Base-by-base conservation (phyloP, 2,113 vertebrate species). In the Chascanopsetta lugubris region DNA sequence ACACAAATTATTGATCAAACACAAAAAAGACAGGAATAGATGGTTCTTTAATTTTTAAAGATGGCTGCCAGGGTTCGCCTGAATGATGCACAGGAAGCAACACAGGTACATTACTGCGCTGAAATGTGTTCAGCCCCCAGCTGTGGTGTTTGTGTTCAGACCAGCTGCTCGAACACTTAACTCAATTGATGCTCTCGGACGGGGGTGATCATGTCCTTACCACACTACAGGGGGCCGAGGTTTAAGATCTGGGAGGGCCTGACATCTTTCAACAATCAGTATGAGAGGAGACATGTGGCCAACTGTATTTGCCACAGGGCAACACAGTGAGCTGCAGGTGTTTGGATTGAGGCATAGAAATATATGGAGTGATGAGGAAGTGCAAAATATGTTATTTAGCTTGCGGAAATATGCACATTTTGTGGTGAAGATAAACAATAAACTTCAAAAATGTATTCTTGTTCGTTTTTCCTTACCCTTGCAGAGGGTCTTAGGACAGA, bases 31-130 rank as follows among this genome's bases (percentile, higher is more conserved):
- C 32, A 68, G 34, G 34, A 38, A 34, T 21, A 40, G 10, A 27
- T 32, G 13, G 8, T 50, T n/a, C n/a, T n/a, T 76, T 64, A 38
- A 59, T 63, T 67, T 72, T 72, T 59, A 68, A 72, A 75, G 43
- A 68, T 63, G 32, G 40, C 59, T 72, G n/a, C 45, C 57, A 62
- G 51, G 46, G 46, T 25, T 57, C 29, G 24, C 20, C 30, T 49
- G 45, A 17, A 10, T 42, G 25, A 24, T 12, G 25, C 17, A 43
- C 42, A 27, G 30, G 10, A 26, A 15, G 38, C 4, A 40, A 62
- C 4, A 4, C 22, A 29, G 13, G 22, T 6, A 15, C 7, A 29
- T 17, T 4, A 29, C n/a, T 27, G n/a, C 24, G 49, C 6, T 20
- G n/a, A 46, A 20, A 50, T 69, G 27, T 29, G 51, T 22, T 1